Evolutionary conservation across 2,113 vertebrate species (phyloP).

Genomic region (Pogona vitticeps): DNA sequence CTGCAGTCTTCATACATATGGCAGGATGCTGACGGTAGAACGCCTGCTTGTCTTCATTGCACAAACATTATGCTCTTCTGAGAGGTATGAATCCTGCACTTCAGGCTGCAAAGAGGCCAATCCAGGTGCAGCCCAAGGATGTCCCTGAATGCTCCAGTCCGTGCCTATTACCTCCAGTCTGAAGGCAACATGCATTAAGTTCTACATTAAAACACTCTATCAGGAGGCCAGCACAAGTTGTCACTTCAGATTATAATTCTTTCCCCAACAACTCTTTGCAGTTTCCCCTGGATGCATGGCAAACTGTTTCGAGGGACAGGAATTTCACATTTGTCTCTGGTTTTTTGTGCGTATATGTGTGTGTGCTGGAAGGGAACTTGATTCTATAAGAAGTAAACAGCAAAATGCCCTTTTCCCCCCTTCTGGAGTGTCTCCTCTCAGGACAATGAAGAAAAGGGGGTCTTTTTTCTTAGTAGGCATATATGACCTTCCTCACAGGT

Average conservation of each 20-base stretch:
- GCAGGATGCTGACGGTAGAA: neutral
- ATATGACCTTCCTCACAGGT: neutral
- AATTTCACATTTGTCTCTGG: slow-evolving; percentile 20
- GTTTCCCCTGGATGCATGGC: slow-evolving; percentile 27
- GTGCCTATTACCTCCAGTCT: neutral
- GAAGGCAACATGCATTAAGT: neutral
- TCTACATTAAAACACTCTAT: slow-evolving; percentile 28
- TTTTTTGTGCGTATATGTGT: too few species aligned
- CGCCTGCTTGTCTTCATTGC: neutral
- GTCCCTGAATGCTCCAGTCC: neutral
- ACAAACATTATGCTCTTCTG: neutral
- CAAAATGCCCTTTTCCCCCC: neutral
- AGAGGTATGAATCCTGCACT: rapidly evolving
- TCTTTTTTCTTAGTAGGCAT: neutral
- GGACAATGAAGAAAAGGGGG: neutral
- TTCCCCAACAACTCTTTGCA: slow-evolving; percentile 4
- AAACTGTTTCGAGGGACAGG: neutral
- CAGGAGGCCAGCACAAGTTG: slow-evolving; percentile 20
- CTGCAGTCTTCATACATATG: neutral
- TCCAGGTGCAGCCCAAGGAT: neutral
- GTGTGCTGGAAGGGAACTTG: neutral
- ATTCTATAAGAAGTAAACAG: slow-evolving; percentile 13
- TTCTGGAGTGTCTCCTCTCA: neutral
- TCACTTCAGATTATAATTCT: slow-evolving; percentile 35
- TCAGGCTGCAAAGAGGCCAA: slow-evolving; percentile 7